These are phyloP conservation scores for Diachasmimorpha longicaudata DNA, from an alignment of 1,140 invertebrate species.

Conservation along the genomic window DNA sequence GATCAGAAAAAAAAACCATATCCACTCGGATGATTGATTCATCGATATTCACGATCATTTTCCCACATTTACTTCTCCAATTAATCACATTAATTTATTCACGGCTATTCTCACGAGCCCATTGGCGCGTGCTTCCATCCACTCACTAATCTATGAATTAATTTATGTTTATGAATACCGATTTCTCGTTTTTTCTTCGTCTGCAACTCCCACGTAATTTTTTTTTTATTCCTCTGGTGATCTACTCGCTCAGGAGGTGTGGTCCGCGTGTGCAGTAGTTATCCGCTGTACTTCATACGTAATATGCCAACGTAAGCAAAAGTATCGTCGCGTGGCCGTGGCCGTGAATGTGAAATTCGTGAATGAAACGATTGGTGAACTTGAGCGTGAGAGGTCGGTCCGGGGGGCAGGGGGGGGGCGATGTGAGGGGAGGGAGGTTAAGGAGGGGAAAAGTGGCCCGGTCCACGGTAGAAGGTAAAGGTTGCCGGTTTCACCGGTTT, in stretches of 20 bases:
- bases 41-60: neutral
- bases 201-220: neutral
- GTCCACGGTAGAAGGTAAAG: conserved; percentile 39
- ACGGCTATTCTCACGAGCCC: neutral
- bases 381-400: conserved; percentile 4
- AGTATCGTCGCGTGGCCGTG: conserved; percentile 44
- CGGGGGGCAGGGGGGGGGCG: too few species aligned
- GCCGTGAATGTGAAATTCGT: conserved; percentile 61
- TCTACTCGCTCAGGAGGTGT: conserved; percentile 8
- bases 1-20: neutral
- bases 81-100: neutral
- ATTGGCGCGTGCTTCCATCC: too few species aligned
- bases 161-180: neutral
- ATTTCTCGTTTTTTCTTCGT: neutral
- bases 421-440: neutral
- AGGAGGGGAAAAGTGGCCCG: conserved; percentile 8
- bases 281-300: neutral
- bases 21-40: neutral
- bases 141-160: too few species aligned
- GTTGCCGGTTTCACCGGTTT: conserved; percentile 39
- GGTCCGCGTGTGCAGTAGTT: conserved; percentile 18
- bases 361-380: conserved; percentile 49
- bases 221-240: neutral
- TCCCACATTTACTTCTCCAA: neutral
- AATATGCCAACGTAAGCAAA: neutral